These are phyloP conservation scores for Pseudomugil tenellus DNA, from an alignment of 2,797 vertebrate genomes.

Conservation along the genomic window DNA sequence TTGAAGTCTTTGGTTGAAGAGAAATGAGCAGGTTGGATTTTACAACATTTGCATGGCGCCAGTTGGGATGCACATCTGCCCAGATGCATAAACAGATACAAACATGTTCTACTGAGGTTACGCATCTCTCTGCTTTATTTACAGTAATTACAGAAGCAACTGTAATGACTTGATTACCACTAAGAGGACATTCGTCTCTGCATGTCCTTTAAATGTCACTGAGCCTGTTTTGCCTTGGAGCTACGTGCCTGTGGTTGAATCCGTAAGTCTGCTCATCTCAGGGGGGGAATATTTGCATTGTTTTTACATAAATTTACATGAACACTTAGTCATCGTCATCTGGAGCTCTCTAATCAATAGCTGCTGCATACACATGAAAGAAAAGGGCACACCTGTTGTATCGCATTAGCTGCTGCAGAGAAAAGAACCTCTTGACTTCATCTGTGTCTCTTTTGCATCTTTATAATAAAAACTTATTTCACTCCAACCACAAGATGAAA, in stretches of 20 bases:
- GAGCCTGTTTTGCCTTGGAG: slow-evolving; percentile 14
- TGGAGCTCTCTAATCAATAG: slow-evolving; percentile 11
- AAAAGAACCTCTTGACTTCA: no score
- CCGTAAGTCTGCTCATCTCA: slow-evolving; percentile 18
- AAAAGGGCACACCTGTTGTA: background rate
- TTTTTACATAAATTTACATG: slow-evolving; percentile 27
- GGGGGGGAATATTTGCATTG: slow-evolving; percentile 26
- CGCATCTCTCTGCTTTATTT: slow-evolving; percentile 24
- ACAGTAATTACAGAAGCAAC: slow-evolving; percentile 40
- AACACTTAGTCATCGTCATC: slow-evolving; percentile 1
- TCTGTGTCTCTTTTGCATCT: background rate
- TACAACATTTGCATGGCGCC: background rate
- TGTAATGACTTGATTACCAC: slow-evolving; percentile 31
- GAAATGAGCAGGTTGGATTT: background rate
- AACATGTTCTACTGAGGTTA: slow-evolving; percentile 19
- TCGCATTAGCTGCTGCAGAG: no score
- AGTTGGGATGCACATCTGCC: slow-evolving; percentile 6
- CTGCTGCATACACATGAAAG: background rate
- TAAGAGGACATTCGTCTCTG: slow-evolving; percentile 17
- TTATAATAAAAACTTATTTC: background rate
- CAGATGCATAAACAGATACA: slow-evolving; percentile 11
- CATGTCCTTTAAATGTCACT: slow-evolving; percentile 38
- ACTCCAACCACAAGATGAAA: background rate
- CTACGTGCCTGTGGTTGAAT: slow-evolving; percentile 1
- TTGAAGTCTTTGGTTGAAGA: background rate